Conservation (phyloP, 2,888 invertebrate genomes). For the Chrysomela aeneicollis region DNA sequence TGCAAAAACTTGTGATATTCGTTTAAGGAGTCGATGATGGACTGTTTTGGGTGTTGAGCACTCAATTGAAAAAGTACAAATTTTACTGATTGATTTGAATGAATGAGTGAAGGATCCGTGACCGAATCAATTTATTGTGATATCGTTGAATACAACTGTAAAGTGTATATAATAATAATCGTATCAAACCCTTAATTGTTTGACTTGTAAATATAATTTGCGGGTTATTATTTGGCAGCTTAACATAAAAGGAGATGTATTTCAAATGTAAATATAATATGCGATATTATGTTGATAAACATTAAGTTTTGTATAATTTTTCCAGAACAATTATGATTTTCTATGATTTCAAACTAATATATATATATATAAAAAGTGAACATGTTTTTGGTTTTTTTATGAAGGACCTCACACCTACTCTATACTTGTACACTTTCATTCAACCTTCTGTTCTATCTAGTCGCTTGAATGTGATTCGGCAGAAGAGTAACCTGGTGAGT, state of each 20-base stretch:
- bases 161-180: neutral
- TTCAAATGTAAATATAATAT: neutral
- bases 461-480: no score
- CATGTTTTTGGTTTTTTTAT: no score
- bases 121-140: conserved; percentile 18
- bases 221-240: neutral
- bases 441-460: no score
- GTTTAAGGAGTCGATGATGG: conserved; percentile 10
- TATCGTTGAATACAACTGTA: conserved; percentile 2
- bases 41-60: conserved; percentile 33
- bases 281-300: neutral
- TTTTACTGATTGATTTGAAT: conserved; percentile 7
- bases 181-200: neutral
- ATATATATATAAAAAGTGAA: neutral
- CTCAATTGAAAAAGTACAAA: conserved; percentile 21
- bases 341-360: neutral
- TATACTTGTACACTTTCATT: no score
- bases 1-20: conserved; percentile 38
- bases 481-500: no score
- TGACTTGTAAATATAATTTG: neutral
- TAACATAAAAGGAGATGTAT: no score
- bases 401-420: no score
- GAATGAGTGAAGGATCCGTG: conserved; percentile 3
- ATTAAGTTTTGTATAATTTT: neutral
- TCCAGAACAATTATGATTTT: neutral